Evolutionary conservation across 2,797 vertebrate species (phyloP).

Genomic region (Catharus ustulatus): DNA sequence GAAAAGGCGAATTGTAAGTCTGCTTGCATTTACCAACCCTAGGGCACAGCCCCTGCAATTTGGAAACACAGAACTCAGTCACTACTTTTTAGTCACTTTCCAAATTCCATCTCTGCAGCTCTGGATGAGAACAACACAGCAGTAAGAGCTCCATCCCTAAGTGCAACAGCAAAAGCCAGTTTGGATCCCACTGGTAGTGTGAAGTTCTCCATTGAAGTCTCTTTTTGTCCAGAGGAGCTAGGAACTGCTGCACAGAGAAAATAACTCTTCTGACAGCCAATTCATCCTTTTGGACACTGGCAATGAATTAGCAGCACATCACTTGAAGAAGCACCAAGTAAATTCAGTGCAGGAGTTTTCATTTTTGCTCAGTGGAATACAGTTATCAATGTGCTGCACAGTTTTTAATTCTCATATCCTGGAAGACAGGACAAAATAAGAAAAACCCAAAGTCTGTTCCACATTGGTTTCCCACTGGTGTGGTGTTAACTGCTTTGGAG

Average conservation of each 20-base stretch:
- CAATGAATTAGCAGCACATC: background rate
- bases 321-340: background rate
- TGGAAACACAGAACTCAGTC: background rate
- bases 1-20: background rate
- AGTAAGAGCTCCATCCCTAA: background rate
- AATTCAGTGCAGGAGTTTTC: background rate
- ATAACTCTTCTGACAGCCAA: background rate
- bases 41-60: background rate
- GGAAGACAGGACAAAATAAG: background rate
- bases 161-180: background rate
- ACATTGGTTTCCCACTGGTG: accelerated
- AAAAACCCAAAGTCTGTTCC: background rate
- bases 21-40: background rate
- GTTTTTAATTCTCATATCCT: background rate
- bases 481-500: background rate
- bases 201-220: background rate
- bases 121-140: background rate
- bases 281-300: background rate
- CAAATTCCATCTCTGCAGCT: background rate
- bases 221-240: background rate
- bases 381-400: background rate
- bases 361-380: background rate
- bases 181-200: background rate
- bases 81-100: background rate
- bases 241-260: background rate